phyloP scores from a whole-genome alignment of 1,140 invertebrate species.

The Nymphalis io region DNA sequence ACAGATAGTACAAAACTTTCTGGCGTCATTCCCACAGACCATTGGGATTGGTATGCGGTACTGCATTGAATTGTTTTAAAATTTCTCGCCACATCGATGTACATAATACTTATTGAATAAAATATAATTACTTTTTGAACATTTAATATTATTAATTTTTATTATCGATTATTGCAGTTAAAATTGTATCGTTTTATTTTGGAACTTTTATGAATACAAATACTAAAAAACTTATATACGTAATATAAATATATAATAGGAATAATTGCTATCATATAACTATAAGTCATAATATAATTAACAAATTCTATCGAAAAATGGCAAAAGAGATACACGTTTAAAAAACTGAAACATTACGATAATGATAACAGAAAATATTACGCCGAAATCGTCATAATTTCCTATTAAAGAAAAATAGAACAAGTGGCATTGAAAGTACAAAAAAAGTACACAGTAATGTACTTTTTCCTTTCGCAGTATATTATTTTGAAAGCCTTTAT shows the following conservation, averaged over 20 bases:
- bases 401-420: background rate
- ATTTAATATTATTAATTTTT: background rate
- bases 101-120: background rate
- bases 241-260: too few relatives aligned
- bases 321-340: too few relatives aligned
- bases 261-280: too few relatives aligned
- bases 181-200: too few relatives aligned
- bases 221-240: too few relatives aligned
- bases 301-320: too few relatives aligned
- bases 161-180: too few relatives aligned
- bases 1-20: slow-evolving; percentile 21
- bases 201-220: too few relatives aligned
- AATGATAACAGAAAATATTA: background rate
- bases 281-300: too few relatives aligned
- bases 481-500: slow-evolving; percentile 13
- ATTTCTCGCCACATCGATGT: background rate
- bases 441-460: background rate
- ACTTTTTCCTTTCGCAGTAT: background rate
- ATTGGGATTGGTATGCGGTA: slow-evolving; percentile 17
- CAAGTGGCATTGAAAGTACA: background rate
- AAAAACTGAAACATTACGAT: too few relatives aligned
- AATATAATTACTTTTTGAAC: background rate
- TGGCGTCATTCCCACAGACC: slow-evolving; percentile 23
- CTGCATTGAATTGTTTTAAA: slow-evolving; percentile 21
- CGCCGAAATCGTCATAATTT: background rate